Conservation (phyloP, 2,797 vertebrate species). For the Acanthornis magna region DNA sequence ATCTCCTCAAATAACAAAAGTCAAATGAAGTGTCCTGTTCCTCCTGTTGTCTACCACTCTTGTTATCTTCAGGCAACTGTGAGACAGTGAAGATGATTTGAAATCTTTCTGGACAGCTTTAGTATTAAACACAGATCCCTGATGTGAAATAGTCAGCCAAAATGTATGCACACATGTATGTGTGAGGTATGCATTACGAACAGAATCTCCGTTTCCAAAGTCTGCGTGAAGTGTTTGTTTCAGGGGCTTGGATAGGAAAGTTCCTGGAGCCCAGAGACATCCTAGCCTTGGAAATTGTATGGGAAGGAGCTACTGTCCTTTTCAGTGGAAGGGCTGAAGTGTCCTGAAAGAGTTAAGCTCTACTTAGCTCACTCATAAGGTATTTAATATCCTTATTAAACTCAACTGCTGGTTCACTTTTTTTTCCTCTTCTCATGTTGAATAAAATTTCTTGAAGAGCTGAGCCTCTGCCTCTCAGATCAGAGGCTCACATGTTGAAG, state of each 20-base stretch:
- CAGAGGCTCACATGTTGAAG: constrained; percentile 84
- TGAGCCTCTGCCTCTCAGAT: constrained; percentile 72
- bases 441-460: constrained; percentile 78
- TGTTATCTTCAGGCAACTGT: neutral
- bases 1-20: neutral
- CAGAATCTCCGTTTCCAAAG: neutral
- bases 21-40: neutral
- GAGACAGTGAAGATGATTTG: neutral
- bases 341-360: constrained; percentile 77
- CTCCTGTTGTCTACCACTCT: neutral
- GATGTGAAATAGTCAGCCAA: neutral
- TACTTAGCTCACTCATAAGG: constrained; percentile 75
- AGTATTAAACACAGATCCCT: neutral
- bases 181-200: neutral
- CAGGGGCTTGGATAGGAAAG: neutral
- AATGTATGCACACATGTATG: neutral
- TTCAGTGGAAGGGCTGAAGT: constrained; percentile 43
- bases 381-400: constrained; percentile 79
- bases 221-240: neutral
- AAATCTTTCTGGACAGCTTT: neutral
- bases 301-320: neutral
- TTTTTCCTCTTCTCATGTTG: constrained; percentile 43
- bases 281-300: neutral
- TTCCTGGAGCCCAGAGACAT: neutral
- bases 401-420: constrained; percentile 68